Evolutionary conservation across 2,888 invertebrate species (phyloP).

Genomic region (Panopea generosa): DNA sequence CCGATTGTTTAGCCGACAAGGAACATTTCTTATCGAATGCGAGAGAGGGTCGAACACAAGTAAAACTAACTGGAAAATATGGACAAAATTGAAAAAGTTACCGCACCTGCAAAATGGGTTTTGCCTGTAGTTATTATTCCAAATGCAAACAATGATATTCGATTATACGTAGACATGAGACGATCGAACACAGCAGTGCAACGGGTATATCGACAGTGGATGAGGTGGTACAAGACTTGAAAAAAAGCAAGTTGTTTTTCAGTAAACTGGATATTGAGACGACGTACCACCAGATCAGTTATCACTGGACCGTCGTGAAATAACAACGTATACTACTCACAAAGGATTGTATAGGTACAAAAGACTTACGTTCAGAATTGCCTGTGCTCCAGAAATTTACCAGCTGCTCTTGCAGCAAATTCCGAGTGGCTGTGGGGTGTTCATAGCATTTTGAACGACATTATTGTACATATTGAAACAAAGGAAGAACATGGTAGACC

Average conservation of each 20-base stretch:
- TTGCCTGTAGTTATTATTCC: constrained; percentile 36
- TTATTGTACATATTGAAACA: constrained; percentile 55
- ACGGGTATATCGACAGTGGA: constrained; percentile 34
- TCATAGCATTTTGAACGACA: constrained; percentile 45
- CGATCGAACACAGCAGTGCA: constrained; percentile 35
- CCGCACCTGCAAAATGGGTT: constrained; percentile 26
- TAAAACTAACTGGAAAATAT: constrained; percentile 6
- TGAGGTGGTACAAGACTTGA: constrained; percentile 32
- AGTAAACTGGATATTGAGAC: constrained; percentile 65
- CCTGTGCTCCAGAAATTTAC: constrained; percentile 54
- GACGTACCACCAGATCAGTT: constrained; percentile 57
- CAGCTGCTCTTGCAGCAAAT: constrained; percentile 29
- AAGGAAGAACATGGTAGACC: constrained; percentile 51
- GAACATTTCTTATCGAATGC: neutral
- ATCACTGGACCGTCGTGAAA: too few species aligned
- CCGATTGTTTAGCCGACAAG: constrained; percentile 9
- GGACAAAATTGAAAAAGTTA: constrained; percentile 37
- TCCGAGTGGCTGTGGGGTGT: constrained; percentile 34
- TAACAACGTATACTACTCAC: too few species aligned
- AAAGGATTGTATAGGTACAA: constrained; percentile 17
- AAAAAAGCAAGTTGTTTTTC: constrained; percentile 48
- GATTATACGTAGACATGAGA: constrained; percentile 48
- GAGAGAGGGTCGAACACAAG: constrained; percentile 13
- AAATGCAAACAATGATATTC: constrained; percentile 27
- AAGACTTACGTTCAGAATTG: constrained; percentile 35